These are phyloP conservation scores for Himalopsyche anomala DNA, from an alignment of 2,888 invertebrate genomes.

Conservation along the genomic window DNA sequence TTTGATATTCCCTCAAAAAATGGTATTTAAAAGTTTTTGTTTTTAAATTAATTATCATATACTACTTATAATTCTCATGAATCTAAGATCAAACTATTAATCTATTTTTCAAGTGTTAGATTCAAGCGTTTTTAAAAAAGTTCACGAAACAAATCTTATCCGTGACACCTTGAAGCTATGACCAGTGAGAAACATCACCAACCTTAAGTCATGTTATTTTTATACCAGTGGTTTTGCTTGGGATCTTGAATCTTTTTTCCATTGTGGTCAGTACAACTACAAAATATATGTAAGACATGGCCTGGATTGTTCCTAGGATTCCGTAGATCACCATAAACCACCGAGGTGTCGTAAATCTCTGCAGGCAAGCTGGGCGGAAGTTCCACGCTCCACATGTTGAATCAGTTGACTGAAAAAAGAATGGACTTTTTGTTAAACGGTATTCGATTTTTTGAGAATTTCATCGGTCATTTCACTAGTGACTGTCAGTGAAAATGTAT, in stretches of 20 bases:
- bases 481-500: no score
- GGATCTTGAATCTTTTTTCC: conserved; percentile 82
- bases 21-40: no score
- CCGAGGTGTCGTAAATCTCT: conserved; percentile 77
- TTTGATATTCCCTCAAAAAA: no score
- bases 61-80: no score
- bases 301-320: conserved; percentile 80
- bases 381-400: conserved; percentile 76
- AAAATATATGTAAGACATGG: conserved; percentile 82
- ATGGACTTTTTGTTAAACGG: neutral
- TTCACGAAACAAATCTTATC: neutral
- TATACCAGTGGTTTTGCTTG: conserved; percentile 81
- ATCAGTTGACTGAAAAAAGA: conserved; percentile 60
- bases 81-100: no score
- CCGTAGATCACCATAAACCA: conserved; percentile 80
- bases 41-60: no score
- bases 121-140: neutral
- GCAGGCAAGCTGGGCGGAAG: conserved; percentile 79
- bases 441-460: no score
- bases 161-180: neutral
- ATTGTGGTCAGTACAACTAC: conserved; percentile 81
- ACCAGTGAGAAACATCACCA: conserved; percentile 7
- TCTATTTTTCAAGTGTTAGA: no score
- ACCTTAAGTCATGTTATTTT: conserved; percentile 39
- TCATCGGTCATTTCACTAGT: no score